Percentiles rank a stretch among this genome's conserved stretches.
Conservation (phyloP, 1,140 invertebrate genomes). For the Idris sp. region DNA sequence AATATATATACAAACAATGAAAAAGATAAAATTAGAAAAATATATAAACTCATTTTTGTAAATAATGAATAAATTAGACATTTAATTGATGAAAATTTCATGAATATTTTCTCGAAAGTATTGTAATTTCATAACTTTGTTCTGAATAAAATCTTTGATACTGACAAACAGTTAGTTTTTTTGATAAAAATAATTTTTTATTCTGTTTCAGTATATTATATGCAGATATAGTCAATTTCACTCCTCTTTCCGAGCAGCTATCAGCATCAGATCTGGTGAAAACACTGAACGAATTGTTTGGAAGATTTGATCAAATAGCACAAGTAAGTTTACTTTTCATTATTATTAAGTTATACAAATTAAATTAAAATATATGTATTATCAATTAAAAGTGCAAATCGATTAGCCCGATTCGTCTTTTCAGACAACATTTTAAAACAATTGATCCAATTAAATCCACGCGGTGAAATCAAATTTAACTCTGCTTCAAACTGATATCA, state of each 20-base stretch:
- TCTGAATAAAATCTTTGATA: too few species aligned
- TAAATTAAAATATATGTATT: too few species aligned
- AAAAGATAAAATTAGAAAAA: too few species aligned
- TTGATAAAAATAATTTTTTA: background rate
- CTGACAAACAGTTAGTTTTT: too few species aligned
- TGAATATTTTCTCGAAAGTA: too few species aligned
- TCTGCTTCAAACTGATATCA: constrained; percentile 18
- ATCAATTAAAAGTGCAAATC: constrained; percentile 15
- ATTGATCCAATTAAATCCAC: constrained; percentile 22
- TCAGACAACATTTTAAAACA: constrained; percentile 25
- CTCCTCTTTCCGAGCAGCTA: constrained; percentile 93
- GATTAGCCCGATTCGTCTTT: constrained; percentile 27
- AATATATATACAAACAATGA: too few species aligned
- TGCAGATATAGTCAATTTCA: constrained; percentile 99
- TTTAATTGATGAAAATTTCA: too few species aligned
- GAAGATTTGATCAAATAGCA: constrained; percentile 97
- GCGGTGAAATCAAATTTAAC: constrained; percentile 24
- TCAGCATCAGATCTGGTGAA: constrained; percentile 96
- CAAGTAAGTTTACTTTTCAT: constrained; percentile 81
- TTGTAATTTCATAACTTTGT: too few species aligned
- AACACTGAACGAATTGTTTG: constrained; percentile 97
- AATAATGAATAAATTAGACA: too few species aligned
- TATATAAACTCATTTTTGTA: too few species aligned
- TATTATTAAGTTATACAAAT: constrained; percentile 21
- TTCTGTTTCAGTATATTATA: constrained; percentile 89